Base-by-base conservation (phyloP, 2,888 invertebrate genomes). In the Netelia melanura region DNA sequence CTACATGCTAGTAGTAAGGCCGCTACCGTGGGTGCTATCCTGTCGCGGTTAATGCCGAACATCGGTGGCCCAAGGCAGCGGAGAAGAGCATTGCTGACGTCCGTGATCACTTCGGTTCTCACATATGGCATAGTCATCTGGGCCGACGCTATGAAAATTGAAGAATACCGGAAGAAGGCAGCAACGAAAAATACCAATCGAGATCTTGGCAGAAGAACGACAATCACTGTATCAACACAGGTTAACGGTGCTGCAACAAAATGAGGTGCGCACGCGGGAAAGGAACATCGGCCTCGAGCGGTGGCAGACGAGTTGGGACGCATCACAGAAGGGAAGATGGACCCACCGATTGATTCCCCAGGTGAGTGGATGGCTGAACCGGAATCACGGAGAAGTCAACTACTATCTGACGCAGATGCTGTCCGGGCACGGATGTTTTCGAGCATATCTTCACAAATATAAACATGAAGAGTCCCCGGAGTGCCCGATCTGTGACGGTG, bases 21-120 rank as follows among this genome's bases (percentile, higher is more conserved):
- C 0, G 70, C 77, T 9, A 52, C 10, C 25, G 86, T 86, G 23
- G 44, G 61, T 9, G 48, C 83, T 9, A 48, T 17, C n/a, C 72
- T 88, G 25, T 43, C 85, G 9, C 58, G 87, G 30, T 68, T 88
- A 1, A 87, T 89, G 88, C 85, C 87, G 0, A 89, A 89, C 61
- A 52, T 86, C n/a, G 87, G 87, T 14, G 88, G 89, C 21, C 86
- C 88, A 6, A 84, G 68, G 23, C 84, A 86, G 71, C 64, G 5
- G 17, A 83, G 83, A 48, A 86, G 87, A 44, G 9, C 30, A 54
- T 74, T 88, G 23, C 76, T 88, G 1, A 38, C 86, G 17, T 56
- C 78, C 1, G 88, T 89, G 1, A 70, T 72, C 21, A 83, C 77
- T 11, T 89, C 88, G 0, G 83, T 87, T 5, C 64, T 86, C 14